phyloP scores from a whole-genome alignment of 2,113 vertebrate species.

The Tapirus terrestris region DNA sequence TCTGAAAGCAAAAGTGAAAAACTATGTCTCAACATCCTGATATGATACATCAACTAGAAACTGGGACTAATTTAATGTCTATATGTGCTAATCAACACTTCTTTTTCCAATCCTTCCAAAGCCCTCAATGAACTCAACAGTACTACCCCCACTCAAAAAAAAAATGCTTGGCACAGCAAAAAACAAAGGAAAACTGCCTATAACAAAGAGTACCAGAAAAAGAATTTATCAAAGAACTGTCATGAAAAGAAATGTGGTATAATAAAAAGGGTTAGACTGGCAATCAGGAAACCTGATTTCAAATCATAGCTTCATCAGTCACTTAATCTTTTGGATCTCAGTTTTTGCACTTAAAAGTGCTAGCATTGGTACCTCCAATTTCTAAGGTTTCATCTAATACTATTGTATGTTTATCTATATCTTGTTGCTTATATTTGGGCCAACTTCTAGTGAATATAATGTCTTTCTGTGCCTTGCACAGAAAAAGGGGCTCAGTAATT shows the following conservation, averaged over 20 bases:
- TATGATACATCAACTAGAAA: background rate
- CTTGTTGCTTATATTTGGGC: background rate
- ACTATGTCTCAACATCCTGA: background rate
- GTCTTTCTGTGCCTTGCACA: background rate
- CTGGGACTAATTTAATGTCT: background rate
- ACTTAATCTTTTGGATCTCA: conserved; percentile 5
- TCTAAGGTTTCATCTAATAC: background rate
- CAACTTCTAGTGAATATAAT: background rate
- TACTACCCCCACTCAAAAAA: background rate
- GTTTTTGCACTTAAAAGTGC: background rate
- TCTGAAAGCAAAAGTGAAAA: conserved; percentile 77
- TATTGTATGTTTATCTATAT: background rate
- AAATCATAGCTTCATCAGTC: background rate
- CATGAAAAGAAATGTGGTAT: background rate
- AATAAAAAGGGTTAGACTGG: background rate
- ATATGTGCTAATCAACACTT: background rate
- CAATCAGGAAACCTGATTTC: background rate
- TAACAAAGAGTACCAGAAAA: background rate
- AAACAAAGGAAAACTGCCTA: background rate
- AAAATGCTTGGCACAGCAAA: background rate
- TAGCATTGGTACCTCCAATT: background rate
- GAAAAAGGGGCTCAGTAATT: background rate
- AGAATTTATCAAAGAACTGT: background rate
- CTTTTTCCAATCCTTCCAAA: background rate
- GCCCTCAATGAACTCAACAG: background rate